Evolutionary conservation across 2,797 vertebrate species (phyloP), one percentile per base, ranked within the genome.

Genomic region (Paguma larvata): DNA sequence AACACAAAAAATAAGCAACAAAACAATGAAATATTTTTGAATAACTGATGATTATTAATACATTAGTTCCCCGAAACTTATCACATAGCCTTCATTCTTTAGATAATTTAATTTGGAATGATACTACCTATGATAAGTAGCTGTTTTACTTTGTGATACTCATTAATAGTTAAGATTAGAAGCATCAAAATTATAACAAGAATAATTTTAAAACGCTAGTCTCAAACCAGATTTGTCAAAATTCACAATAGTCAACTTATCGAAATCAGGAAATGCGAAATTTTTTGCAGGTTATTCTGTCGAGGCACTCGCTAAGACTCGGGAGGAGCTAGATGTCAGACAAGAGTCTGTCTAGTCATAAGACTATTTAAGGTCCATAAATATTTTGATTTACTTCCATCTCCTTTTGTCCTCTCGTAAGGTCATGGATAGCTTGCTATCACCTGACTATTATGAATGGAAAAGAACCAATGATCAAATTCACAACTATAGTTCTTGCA

Each of bases 181-280:
- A 23, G n/a, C 6, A 96, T 16, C 73, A 16, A 89, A 65, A 73
- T n/a, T 95, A 87, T 95, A 62, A 95, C 73, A 56, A 97, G 32
- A 86, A 51, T 93, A 96, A 91, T 75, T 91, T 89, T 91, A 92
- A 96, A 23, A 70, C 23, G 44, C 15, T 79, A 48, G 27, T 90
- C n/a, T 25, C 48, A 97, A 96, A 95, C 21, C 21, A 85, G 68
- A 79, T 96, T 96, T 85, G 41, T 78, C 27, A 94, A 85, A 85
- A 95, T 79, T 51, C 91, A 65, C 2, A 88, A 34, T 3, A 77
- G 23, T 8, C 18, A 62, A 72, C 56, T 90, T 87, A 63, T 75
- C 19, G 75, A 79, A 86, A n/a, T 73, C 68, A 95, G 32, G 19
- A 79, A 89, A 56, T 63, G 38, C 44, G 65, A 93, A 89, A 25